phyloP scores from a whole-genome alignment of 2,888 invertebrate genomes.

The Drosophila atripex region DNA sequence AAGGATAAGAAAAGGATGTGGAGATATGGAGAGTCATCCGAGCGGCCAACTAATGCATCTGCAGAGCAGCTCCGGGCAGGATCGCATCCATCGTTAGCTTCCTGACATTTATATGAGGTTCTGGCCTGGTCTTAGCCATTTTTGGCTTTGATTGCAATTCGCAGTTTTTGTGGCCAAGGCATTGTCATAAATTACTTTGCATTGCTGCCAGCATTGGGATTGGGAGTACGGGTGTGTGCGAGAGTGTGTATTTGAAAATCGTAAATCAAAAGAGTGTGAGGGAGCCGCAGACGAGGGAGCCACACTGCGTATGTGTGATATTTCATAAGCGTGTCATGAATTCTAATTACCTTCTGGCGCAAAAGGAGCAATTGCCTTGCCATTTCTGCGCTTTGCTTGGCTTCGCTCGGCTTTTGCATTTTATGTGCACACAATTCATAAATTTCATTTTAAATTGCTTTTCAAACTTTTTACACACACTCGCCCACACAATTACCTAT shows the following conservation, averaged over 20 bases:
- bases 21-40: conserved; percentile 15
- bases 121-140: conserved; percentile 68
- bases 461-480: conserved; percentile 41
- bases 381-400: conserved; percentile 22
- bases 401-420: conserved; percentile 42
- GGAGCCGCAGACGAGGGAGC: conserved; percentile 1
- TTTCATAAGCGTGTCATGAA: conserved; percentile 79
- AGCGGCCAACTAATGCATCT: conserved; percentile 52
- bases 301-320: conserved; percentile 75
- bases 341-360: conserved; percentile 74
- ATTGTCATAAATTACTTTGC: conserved; percentile 75
- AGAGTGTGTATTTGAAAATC: conserved; percentile 65
- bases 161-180: conserved; percentile 72
- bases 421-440: conserved; percentile 61
- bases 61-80: conserved; percentile 43
- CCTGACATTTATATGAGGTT: conserved; percentile 76
- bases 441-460: conserved; percentile 65
- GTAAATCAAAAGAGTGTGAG: conserved; percentile 62
- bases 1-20: neutral
- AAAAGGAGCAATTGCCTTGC: conserved; percentile 23
- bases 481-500: neutral
- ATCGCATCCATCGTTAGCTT: conserved; percentile 68
- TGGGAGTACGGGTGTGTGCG: neutral
- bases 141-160: conserved; percentile 74
- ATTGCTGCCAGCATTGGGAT: conserved; percentile 39